Base-by-base conservation (phyloP, 2,888 invertebrate genomes). In the Dynastes grantii region DNA sequence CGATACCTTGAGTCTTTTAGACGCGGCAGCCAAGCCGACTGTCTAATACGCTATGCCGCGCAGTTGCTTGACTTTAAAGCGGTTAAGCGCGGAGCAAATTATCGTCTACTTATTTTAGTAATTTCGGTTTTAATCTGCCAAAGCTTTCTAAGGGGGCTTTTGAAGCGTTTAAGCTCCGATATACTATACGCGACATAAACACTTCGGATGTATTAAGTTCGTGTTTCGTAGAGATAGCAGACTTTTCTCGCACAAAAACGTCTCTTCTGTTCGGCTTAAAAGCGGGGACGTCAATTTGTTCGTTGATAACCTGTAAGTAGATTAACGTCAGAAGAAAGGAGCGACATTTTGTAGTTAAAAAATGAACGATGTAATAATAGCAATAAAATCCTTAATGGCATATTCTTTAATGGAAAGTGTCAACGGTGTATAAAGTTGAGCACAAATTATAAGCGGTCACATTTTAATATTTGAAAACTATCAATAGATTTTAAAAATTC, bases 81-180 rank as follows among this genome's bases (percentile, higher is more conserved):
- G 55, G 55, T 55, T 55, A 55, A 16, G 22, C 55, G 27, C 55
- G 22, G n/a, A 55, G 16, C 55, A 55, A 55, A 55, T 55, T 55
- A 55, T 55, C n/a, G 5, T 53, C 55, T 55, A 55, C 55, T 55
- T 55, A 55, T 55, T 55, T 55, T 16, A 55, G 55, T 55, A 55
- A 55, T 55, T 55, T 55, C 55, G 22, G 22, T 16, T 55, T 55
- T 55, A 55, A 55, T 55, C 55, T 6, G 45, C 22, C 16, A 22
- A 55, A 55, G 55, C 55, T 55, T 55, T 16, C 16, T 11, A 11
- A 22, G n/a, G 55, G 2, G 22, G 55, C 55, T 55, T 5, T 55
- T 16, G 22, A 55, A 55, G 22, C 8, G 55, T n/a, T 55, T 55
- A 55, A 55, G 55, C 55, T 55, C 6, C 55, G 4, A 27, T 55